Percentiles rank a stretch among this genome's conserved stretches.
Conservation (phyloP, 2,888 invertebrate genomes). For the Megalurothrips usitatus region DNA sequence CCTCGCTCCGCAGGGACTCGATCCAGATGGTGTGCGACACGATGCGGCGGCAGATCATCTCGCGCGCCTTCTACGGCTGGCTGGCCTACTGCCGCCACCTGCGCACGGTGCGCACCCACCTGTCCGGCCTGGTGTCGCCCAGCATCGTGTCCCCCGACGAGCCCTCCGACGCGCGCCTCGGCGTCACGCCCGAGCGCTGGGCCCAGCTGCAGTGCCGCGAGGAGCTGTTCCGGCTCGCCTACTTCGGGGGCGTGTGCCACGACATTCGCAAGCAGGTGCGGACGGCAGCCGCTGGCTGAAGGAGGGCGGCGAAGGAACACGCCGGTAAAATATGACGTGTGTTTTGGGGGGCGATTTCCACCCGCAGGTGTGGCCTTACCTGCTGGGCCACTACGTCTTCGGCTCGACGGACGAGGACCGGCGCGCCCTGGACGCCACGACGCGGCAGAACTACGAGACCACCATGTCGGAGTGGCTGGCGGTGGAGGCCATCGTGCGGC, state of each 20-base stretch:
- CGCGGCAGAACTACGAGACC: conserved; percentile 75
- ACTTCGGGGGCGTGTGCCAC: conserved; percentile 81
- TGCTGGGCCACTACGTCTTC: conserved; percentile 80
- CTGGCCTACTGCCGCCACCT: conserved; percentile 89
- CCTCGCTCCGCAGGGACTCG: conserved; percentile 47
- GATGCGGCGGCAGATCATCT: conserved; percentile 91
- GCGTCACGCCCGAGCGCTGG: conserved; percentile 77
- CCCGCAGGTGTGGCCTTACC: conserved; percentile 75
- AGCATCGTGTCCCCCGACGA: conserved; percentile 62
- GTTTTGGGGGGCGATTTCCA: no score
- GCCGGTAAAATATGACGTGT: no score
- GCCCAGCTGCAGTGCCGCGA: conserved; percentile 55
- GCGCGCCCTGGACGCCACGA: conserved; percentile 59
- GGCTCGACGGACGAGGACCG: conserved; percentile 65
- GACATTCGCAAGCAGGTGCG: conserved; percentile 60
- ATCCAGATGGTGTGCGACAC: conserved; percentile 82
- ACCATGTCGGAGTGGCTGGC: conserved; percentile 95
- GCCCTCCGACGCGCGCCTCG: conserved; percentile 55
- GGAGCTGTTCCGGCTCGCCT: conserved; percentile 79
- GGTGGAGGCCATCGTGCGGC: conserved; percentile 85
- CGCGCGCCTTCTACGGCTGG: conserved; percentile 95
- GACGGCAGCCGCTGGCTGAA: no score
- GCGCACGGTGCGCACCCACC: conserved; percentile 85
- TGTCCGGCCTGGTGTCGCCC: conserved; percentile 79
- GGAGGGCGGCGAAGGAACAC: no score